These are phyloP conservation scores for Platycheirus rosarum DNA, from an alignment of 2,888 invertebrate species.

Conservation along the genomic window DNA sequence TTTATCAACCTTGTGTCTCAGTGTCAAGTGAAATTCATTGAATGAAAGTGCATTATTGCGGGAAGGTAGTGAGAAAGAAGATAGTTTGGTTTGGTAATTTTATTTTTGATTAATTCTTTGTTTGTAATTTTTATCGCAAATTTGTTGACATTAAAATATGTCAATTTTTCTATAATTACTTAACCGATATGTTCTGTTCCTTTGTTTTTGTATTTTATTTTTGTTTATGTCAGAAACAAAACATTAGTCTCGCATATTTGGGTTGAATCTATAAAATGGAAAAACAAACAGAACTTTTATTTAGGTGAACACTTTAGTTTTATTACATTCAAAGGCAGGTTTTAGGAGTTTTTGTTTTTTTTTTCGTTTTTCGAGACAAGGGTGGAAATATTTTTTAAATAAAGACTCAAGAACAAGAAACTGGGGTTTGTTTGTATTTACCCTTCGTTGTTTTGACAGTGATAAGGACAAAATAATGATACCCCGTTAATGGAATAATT, in stretches of 20 bases:
- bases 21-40: constrained; percentile 46
- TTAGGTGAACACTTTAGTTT: neutral
- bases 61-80: no score
- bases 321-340: neutral
- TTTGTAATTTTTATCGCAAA: constrained; percentile 2
- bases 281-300: constrained; percentile 8
- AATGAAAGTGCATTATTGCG: no score
- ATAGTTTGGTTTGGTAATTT: no score
- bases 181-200: neutral
- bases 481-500: no score
- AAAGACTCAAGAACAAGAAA: constrained; percentile 4
- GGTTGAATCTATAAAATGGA: constrained; percentile 45
- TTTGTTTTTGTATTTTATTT: constrained; percentile 22
- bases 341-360: neutral
- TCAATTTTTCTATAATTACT: neutral
- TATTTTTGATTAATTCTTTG: neutral
- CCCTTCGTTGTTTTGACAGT: neutral
- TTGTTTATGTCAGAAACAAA: constrained; percentile 40
- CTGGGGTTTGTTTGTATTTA: neutral
- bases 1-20: constrained; percentile 12
- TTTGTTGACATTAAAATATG: constrained; percentile 4
- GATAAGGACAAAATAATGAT: no score
- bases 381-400: constrained; percentile 30
- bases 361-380: constrained; percentile 46
- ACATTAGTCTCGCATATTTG: constrained; percentile 14